Conservation (phyloP, 2,888 invertebrate genomes). For the Tenthredo amoena region DNA sequence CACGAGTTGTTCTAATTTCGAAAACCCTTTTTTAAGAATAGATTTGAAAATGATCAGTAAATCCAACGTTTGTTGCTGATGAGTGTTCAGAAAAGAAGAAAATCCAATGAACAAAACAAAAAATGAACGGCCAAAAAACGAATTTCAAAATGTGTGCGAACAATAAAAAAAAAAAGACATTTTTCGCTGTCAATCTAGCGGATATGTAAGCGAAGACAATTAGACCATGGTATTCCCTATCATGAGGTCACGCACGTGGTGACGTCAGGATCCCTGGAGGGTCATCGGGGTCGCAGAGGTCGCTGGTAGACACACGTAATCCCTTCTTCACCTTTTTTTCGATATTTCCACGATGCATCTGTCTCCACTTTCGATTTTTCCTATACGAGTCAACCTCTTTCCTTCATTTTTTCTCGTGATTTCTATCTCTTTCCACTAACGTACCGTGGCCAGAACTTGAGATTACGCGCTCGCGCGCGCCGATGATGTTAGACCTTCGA, state of each 20-base stretch:
- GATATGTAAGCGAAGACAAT: not conserved
- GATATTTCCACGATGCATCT: not conserved
- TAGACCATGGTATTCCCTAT: not conserved
- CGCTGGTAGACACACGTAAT: not conserved
- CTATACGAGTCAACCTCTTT: not conserved
- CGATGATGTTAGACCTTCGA: too few relatives aligned
- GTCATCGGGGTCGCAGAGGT: not conserved
- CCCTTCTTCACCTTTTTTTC: not conserved
- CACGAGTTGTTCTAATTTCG: too few relatives aligned
- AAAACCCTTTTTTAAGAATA: too few relatives aligned
- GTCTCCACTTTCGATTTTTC: not conserved
- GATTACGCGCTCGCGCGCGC: not conserved
- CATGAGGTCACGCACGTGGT: slow-evolving; percentile 3
- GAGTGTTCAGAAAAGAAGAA: not conserved
- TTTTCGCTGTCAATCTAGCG: not conserved
- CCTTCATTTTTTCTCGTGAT: not conserved
- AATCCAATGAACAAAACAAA: not conserved
- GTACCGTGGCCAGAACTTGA: not conserved
- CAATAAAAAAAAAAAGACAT: not conserved
- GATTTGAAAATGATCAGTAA: not conserved
- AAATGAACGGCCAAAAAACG: not conserved
- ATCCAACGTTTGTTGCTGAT: not conserved
- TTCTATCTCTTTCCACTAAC: not conserved
- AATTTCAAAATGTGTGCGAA: not conserved
- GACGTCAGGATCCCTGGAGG: slow-evolving; percentile 20